Evolutionary conservation across 1,140 invertebrate genomes (phyloP), one percentile per base, ranked within the genome.

Genomic region (Drosophila orosa): DNA sequence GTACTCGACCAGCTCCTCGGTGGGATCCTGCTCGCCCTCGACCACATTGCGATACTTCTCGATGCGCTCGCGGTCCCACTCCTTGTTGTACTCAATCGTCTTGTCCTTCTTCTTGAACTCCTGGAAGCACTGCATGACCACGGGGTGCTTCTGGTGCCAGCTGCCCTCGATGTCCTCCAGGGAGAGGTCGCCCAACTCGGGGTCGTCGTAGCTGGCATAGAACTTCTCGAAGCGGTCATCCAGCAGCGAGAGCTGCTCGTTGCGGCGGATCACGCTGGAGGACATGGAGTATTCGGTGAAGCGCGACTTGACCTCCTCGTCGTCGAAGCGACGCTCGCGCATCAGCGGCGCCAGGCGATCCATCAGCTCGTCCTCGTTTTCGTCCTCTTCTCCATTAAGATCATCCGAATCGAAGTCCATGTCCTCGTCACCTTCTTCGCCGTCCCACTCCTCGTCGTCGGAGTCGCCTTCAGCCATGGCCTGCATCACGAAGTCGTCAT

Each of bases 231-330:
- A 99, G 85, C 95, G 94, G 85, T 98, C 95, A 94, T 99, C 98
- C 0, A 99, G 91, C 29, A 97, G 90, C 0, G 95, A 94, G 0
- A 99, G 93, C 50, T 97, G 95, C 59, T 97, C 94, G 92, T 98
- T 98, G 74, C 98, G 94, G 60, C 94, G 93, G 5, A 99, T 97
- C 0, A 98, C 96, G 81, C 97, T 98, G 45, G 97, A 98, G 0
- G 96, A 96, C 95, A 99, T 97, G 1, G 98, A 99, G 92, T 98
- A 99, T 82, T 97, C 95, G 0, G 98, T 98, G 92, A 99, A 99
- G 17, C 95, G 92, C 0, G 97, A 97, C 91, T 96, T 97, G 1
- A 96, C 96, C 91, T 98, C 96, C 83, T 96, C 95, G 60, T 96
- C 94, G 39, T 93, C 93, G 60, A 94, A 94, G 5, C 90, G 39